Percentiles rank a stretch among this genome's conserved stretches.
These are phyloP conservation scores for Nipponia nippon DNA, from an alignment of 2,113 vertebrate genomes.

Conservation along the genomic window DNA sequence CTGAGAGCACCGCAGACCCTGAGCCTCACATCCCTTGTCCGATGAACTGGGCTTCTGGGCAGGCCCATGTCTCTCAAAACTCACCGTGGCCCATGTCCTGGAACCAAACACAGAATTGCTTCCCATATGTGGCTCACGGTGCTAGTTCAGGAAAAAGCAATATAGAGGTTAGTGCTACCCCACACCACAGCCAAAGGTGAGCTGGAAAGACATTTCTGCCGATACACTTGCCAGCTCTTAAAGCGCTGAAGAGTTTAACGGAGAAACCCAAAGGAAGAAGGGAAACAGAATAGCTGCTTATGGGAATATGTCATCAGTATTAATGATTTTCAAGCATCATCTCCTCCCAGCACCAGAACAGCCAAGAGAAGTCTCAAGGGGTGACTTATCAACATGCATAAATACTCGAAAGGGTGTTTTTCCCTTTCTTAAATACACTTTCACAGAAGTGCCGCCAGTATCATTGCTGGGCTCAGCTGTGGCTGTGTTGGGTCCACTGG, in stretches of 20 bases:
- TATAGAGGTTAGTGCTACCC: neutral
- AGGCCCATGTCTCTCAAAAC: neutral
- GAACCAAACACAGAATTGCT: neutral
- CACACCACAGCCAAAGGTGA: neutral
- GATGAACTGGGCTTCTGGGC: neutral
- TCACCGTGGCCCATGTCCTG: accelerated
- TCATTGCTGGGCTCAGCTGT: neutral
- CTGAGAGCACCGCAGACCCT: neutral
- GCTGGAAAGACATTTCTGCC: neutral
- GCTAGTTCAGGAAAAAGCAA: neutral
- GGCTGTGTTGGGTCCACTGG: neutral
- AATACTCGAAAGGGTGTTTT: neutral
- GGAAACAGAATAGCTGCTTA: neutral
- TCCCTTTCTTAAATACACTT: neutral
- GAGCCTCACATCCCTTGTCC: neutral
- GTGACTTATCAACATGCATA: neutral
- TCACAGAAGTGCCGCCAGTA: neutral
- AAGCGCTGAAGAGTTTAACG: neutral
- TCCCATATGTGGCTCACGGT: accelerated
- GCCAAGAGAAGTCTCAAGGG: neutral
- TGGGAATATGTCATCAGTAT: neutral
- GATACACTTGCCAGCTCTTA: neutral
- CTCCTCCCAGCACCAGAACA: neutral
- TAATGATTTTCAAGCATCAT: neutral
- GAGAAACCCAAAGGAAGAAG: neutral